Base-by-base conservation (phyloP, 2,797 vertebrate species). In the Lagorchestes hirsutus region DNA sequence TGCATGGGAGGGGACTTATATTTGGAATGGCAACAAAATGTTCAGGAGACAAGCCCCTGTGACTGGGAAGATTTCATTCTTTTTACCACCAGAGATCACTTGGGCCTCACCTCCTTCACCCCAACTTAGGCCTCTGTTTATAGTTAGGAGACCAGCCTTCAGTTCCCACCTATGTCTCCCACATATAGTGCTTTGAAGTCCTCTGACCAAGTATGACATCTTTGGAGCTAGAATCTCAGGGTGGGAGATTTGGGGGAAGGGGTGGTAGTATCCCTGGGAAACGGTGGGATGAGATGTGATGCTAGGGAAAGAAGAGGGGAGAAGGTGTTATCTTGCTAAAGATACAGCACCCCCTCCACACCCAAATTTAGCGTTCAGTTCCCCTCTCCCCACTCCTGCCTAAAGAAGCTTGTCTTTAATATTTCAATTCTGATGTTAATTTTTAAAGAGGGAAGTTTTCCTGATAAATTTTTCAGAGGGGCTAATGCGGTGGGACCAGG, bases 381-480 rank as follows among this genome's bases (percentile, higher is more conserved):
- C 94, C 95, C 94, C 97, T 98, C 93, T 52, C 91, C 91, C 95
- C 90, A 91, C 54, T 91, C 90, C 96, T 12, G 16, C 92, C 96
- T 96, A 93, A 95, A 97, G 96, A 92, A 92, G 97, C 90, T 97
- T 94, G 97, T 98, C 97, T 98, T 98, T 97, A 98, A 98, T 98
- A 97, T 98, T 98, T 98, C 95, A 98, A 96, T 94, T 93, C 93
- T 67, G 40, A 93, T 62, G 97, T 98, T 97, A 98, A 98, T 98
- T 98, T 98, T 98, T 98, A 98, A 98, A 97, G 97, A 97, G 0
- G 93, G 97, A 98, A 97, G 97, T 98, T 98, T 97, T 98, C 97
- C 96, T 97, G 95, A 98, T 98, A 92, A 97, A 98, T 98, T 97
- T 98, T 98, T 98, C 97, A 98, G 95, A 98, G 97, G 96, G 97